Base-by-base conservation (phyloP, 2,113 vertebrate species). In the Corapipo altera region DNA sequence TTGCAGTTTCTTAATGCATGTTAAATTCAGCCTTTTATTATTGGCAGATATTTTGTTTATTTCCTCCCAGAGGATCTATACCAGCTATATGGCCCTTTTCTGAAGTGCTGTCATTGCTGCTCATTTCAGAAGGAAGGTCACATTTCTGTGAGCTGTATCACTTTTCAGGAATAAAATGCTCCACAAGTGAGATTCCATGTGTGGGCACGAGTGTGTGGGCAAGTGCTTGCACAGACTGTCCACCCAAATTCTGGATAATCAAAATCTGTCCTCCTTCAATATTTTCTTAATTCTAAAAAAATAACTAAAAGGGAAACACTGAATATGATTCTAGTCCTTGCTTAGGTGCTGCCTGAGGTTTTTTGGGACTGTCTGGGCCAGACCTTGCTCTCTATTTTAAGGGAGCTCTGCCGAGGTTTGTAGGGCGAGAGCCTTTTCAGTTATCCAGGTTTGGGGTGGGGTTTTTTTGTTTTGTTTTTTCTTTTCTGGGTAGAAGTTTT, bases 21-120 rank as follows among this genome's bases (percentile, higher is more conserved):
- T 88, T 81, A 54, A 89, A 61, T 85, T 35, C 27, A 84, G 55
- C 30, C 54, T 83, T 73, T 77, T 70, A 24, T 58, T 76, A n/a
- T 21, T 73, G 59, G 78, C 41, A 88, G 73, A 79, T 69, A 55
- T 17, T 80, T n/a, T 71, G 23, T 78, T 69, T 77, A 13, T 81
- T 78, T 95, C 72, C 48, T 24, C 51, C 49, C 22, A 48, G 39
- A 44, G 32, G 6, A 43, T 66, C 71, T 62, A 7, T 44, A 57
- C 5, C 46, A 85, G 14, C 71, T 88, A 0, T 35, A 33, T 32
- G 33, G n/a, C 61, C 33, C n/a, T 39, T 48, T 41, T 32, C 58
- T 55, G 64, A 58, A 41, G 58, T 48, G 67, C 69, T 86, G 33
- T 64, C 13, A 5, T 48, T 75, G 61, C 59, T 70, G 8, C 65